Conservation (phyloP, 2,113 vertebrate species). For the Verasper variegatus region DNA sequence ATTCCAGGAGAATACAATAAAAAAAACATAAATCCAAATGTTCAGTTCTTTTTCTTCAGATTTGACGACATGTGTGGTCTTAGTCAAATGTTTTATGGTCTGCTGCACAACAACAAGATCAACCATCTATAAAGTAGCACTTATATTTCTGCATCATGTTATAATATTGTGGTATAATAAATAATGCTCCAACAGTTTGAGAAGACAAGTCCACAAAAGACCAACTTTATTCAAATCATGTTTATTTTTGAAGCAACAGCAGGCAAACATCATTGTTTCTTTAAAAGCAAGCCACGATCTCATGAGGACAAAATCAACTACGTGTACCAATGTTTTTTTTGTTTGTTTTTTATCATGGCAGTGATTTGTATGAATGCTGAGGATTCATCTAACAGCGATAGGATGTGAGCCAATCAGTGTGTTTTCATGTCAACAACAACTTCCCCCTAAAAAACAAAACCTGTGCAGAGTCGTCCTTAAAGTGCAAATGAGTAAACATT, state of each 20-base stretch:
- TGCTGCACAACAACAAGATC: too few relatives aligned
- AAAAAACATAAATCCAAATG: too few relatives aligned
- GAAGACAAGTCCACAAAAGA: background rate
- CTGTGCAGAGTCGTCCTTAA: constrained; percentile 46
- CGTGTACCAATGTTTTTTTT: background rate
- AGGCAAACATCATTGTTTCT: constrained; percentile 50
- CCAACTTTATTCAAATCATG: constrained; percentile 26
- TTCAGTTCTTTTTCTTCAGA: too few relatives aligned
- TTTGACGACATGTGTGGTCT: too few relatives aligned
- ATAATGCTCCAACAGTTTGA: background rate
- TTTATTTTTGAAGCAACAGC: constrained; percentile 68
- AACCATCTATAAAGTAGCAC: too few relatives aligned
- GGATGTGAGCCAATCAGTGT: background rate
- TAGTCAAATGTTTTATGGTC: too few relatives aligned
- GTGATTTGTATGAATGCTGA: background rate
- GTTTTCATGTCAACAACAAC: constrained; percentile 28
- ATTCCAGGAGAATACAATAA: too few relatives aligned
- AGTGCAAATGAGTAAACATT: constrained; percentile 72
- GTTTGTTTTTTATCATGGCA: background rate
- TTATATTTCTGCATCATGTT: too few relatives aligned
- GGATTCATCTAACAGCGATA: background rate
- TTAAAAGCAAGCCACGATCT: constrained; percentile 8
- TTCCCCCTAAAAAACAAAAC: constrained; percentile 41
- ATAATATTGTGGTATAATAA: background rate
- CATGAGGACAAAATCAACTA: background rate